Conservation (phyloP, 92 coral and sea anemone species). For the Chrysogorgia sp. region DNA sequence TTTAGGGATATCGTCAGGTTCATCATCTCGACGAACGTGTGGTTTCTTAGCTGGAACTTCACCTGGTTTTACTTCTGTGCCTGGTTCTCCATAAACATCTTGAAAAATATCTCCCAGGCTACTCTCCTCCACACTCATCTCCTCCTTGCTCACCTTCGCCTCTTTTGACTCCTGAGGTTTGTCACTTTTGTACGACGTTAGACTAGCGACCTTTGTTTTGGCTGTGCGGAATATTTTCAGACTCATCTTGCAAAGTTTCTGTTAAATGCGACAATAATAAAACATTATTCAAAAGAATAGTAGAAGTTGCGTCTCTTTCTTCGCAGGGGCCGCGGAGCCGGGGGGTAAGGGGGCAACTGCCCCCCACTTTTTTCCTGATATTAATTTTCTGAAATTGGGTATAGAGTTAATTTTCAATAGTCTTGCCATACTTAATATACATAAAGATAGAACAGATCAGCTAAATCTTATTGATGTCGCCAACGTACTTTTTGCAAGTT, state of each 20-base stretch:
- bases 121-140: neutral
- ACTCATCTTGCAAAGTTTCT: conserved; percentile 26
- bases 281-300: neutral
- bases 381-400: too few species aligned
- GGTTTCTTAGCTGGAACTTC: conserved; percentile 10
- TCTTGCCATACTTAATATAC: too few species aligned
- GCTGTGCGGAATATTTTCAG: conserved; percentile 22
- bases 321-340: too few species aligned
- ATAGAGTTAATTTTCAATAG: too few species aligned
- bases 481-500: too few species aligned
- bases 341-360: too few species aligned
- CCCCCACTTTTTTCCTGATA: too few species aligned
- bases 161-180: neutral
- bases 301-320: neutral
- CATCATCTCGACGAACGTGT: conserved; percentile 24
- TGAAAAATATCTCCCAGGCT: conserved; percentile 13
- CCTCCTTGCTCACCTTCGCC: conserved; percentile 16
- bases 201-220: conserved; percentile 6
- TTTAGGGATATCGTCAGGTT: conserved; percentile 9
- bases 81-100: conserved; percentile 28
- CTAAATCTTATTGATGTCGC: too few species aligned
- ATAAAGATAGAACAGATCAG: too few species aligned
- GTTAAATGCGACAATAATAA: neutral
- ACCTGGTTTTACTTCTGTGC: conserved; percentile 20
- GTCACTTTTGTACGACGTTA: neutral